Conservation (phyloP, 2,888 invertebrate genomes). For the Ennomos erosarius region DNA sequence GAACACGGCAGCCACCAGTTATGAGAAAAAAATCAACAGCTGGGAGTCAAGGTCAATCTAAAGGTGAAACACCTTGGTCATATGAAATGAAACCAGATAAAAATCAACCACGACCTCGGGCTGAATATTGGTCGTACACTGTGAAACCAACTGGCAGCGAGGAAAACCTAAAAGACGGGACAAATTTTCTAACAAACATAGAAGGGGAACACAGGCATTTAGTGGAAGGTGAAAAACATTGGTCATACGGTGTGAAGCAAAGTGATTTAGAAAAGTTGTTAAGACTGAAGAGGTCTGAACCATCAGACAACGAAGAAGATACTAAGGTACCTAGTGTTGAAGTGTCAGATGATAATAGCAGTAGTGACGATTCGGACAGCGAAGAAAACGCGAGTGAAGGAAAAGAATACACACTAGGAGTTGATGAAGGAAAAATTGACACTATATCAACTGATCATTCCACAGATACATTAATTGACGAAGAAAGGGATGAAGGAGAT, state of each 20-base stretch:
- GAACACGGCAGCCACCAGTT: conserved; percentile 76
- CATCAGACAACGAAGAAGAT: conserved; percentile 74
- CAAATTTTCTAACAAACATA: conserved; percentile 8
- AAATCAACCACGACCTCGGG: conserved; percentile 14
- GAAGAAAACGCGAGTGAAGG: conserved; percentile 64
- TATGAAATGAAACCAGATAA: conserved; percentile 50
- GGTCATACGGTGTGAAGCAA: conserved; percentile 81
- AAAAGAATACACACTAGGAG: conserved; percentile 69
- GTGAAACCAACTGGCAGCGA: conserved; percentile 17
- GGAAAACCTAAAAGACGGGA: conserved; percentile 12
- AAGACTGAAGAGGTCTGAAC: conserved; percentile 73
- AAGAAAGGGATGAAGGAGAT: conserved; percentile 65
- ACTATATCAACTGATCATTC: conserved; percentile 77
- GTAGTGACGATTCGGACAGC: conserved; percentile 62
- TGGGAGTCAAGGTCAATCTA: conserved; percentile 57
- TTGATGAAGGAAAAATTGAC: conserved; percentile 70
- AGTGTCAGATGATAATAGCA: conserved; percentile 50
- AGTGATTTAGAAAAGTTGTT: conserved; percentile 76
- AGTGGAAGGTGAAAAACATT: conserved; percentile 66
- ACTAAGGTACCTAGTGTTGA: conserved; percentile 47
- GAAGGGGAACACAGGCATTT: conserved; percentile 19
- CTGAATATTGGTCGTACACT: conserved; percentile 24
- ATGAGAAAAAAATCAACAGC: conserved; percentile 74
- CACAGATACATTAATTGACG: conserved; percentile 78
- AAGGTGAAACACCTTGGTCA: conserved; percentile 76